Evolutionary conservation across 2,113 vertebrate genomes (phyloP), one percentile per base, ranked within the genome.

Genomic region (Colossoma macropomum): DNA sequence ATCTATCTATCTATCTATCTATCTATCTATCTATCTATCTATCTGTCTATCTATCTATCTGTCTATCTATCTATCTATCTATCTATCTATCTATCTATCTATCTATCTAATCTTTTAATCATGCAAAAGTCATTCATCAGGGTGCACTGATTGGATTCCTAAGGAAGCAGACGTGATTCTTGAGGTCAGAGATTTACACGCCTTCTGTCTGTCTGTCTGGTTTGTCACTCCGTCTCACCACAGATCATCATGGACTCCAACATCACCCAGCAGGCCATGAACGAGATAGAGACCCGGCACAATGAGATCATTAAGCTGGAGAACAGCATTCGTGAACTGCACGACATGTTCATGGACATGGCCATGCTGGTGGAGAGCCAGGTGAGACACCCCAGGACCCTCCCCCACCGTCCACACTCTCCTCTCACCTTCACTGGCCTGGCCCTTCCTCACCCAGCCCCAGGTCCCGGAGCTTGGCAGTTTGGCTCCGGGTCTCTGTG

Each of bases 311-410:
- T 99, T 89, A 98, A 97, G 84, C 91, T 99, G 93, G 97, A 99
- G 92, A 99, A 94, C 93, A 98, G 97, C 91, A 98, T 99, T 91
- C 95, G 97, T 0, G 98, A 99, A 91, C 96, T 99, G 71, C 97
- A 99, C 0, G 97, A 99, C 90, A 99, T 99, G 98, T 99, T 99
- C 91, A 96, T 97, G 96, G 97, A 99, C 90, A 98, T 99, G 97
- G 97, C 97, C 89, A 97, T 98, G 97, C 91, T 99, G 60, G 97
- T 99, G 88, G 98, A 99, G 92, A 99, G 95, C 91, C 98, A 99
- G 97, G 98, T 99, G 89, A 88, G 94, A 1, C 75, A 84, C 62
- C 8, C 2, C 27, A 6, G 19, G 15, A 21, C 9, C 21, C 54
- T 7, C 41, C 56, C n/a, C 25, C 34, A 38, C 28, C 2, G 19